Conservation (phyloP, 2,113 vertebrate species). For the Pandion haliaetus region DNA sequence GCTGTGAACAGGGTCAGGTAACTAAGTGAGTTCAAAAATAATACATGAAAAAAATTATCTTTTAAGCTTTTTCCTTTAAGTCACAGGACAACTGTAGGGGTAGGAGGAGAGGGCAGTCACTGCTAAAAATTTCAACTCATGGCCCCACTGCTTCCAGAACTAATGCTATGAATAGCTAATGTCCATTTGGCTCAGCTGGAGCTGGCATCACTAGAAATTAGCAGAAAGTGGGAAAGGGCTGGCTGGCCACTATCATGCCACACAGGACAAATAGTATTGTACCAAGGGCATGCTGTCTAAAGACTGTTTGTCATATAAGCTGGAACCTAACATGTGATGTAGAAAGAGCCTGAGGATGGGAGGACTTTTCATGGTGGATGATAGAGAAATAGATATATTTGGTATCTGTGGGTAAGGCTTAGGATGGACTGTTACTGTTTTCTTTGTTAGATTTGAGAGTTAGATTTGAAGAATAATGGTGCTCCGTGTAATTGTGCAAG, state of each 20-base stretch:
- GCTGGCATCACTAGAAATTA: not conserved
- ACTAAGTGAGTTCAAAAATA: not conserved
- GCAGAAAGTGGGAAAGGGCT: not conserved
- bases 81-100: not conserved
- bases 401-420: not conserved
- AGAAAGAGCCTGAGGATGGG: not conserved
- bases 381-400: not conserved
- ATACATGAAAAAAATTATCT: not conserved
- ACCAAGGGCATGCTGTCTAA: not conserved
- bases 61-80: not conserved
- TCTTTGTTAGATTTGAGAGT: not conserved
- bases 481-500: not conserved
- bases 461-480: not conserved
- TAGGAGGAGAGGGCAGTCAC: not conserved
- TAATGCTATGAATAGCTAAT: not conserved
- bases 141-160: not conserved
- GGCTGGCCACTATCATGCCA: not conserved
- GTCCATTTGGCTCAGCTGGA: not conserved
- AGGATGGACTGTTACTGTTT: not conserved
- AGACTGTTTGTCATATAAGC: not conserved
- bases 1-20: not conserved
- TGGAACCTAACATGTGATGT: not conserved
- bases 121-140: not conserved
- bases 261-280: not conserved
- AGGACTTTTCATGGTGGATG: not conserved